Conservation (phyloP, 1,140 invertebrate genomes). For the Trachymyrmex septentrionalis region DNA sequence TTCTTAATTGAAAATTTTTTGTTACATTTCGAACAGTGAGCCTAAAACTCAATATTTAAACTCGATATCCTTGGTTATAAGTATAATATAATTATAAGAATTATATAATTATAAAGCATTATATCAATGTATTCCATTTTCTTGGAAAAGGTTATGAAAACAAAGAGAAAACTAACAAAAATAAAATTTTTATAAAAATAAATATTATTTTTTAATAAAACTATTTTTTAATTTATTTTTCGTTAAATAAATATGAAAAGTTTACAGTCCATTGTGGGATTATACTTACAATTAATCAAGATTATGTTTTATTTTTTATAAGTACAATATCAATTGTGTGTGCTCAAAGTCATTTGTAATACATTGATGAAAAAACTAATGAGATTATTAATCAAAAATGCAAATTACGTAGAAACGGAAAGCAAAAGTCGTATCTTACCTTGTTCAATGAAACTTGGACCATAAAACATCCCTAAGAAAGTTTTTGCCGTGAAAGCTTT, state of each 20-base stretch:
- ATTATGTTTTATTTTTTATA: too few relatives aligned
- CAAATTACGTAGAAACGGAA: slow-evolving; percentile 15
- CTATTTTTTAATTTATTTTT: too few relatives aligned
- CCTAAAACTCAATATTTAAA: neutral
- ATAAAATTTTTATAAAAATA: too few relatives aligned
- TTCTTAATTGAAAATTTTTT: neutral
- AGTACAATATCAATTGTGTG: too few relatives aligned
- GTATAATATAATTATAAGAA: too few relatives aligned
- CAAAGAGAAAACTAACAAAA: too few relatives aligned
- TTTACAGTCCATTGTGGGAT: too few relatives aligned
- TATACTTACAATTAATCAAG: too few relatives aligned
- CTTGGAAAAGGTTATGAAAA: too few relatives aligned
- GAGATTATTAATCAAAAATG: slow-evolving; percentile 15
- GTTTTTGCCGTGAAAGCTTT: slow-evolving; percentile 65
- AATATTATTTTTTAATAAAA: too few relatives aligned
- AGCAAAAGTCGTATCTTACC: slow-evolving; percentile 35
- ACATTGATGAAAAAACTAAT: slow-evolving; percentile 33
- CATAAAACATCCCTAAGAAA: slow-evolving; percentile 63
- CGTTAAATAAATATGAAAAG: too few relatives aligned
- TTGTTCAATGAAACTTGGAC: slow-evolving; percentile 53
- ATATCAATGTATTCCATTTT: slow-evolving; percentile 9
- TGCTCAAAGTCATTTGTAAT: neutral
- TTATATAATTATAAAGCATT: too few relatives aligned
- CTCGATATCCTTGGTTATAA: neutral
- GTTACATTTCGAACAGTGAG: neutral